Evolutionary conservation across 2,888 invertebrate genomes (phyloP), one percentile per base, ranked within the genome.

Genomic region (Boloria selene): DNA sequence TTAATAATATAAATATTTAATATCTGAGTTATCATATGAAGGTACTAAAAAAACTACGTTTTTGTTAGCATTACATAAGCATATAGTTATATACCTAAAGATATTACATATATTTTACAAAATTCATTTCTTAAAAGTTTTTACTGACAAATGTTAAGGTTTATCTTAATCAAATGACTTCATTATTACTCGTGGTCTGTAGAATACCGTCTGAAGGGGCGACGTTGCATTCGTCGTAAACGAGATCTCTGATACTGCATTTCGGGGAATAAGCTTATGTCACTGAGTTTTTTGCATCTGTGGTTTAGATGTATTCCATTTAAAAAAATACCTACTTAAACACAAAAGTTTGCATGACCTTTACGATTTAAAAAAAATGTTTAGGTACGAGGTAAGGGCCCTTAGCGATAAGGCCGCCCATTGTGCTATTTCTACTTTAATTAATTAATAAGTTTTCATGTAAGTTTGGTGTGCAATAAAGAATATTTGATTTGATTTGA

Each of bases 241-340:
- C 81, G 81, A 87, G 90, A 89, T 90, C 75, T 68, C 77, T 82
- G 91, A 89, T 88, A 85, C 74, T 85, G 84, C 82, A 80, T 71
- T 90, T 90, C 90, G 85, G 61, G 82, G 91, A 90, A 91, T 68
- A 68, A 81, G 81, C 80, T 79, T 82, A 79, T 72, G 82, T 85
- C 79, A 82, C 85, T 76, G 73, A 70, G 59, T 45, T 67, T 38
- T 78, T 83, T 85, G 84, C 49, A 49, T 49, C 17, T 38, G 2
- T 13, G 14, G 13, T 13, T 17, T 55, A 44, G 14, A 55, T 22
- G 42, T 38, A 16, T 17, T 18, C 13, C 4, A 55, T 49, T 47
- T 49, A 10, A 56, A 22, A 45, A 22, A n/a, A 7, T 44, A 13
- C 31, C 31, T 31, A 38, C 31, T 7, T 38, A 38, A 10, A 38